These are phyloP conservation scores for Liposcelis brunnea DNA, from an alignment of 2,888 invertebrate genomes.

Conservation along the genomic window DNA sequence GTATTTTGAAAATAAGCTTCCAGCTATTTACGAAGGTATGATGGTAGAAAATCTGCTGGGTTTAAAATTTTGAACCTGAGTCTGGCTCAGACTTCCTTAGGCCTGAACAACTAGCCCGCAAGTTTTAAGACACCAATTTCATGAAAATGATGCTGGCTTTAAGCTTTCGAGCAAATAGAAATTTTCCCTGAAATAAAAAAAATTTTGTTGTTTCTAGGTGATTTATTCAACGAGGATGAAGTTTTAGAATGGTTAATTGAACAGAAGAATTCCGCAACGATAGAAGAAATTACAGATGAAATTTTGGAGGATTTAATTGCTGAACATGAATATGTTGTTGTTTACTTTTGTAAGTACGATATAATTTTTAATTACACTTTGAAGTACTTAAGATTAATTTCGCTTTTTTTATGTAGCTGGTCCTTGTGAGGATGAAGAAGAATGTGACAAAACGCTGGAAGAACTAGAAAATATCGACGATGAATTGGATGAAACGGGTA, in stretches of 20 bases:
- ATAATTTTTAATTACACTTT: neutral
- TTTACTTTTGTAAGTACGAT: constrained; percentile 61
- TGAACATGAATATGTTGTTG: constrained; percentile 86
- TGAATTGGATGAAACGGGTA: constrained; percentile 81
- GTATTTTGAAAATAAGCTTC: constrained; percentile 83
- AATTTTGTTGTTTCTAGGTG: constrained; percentile 30
- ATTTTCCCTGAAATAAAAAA: no score
- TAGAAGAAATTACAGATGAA: constrained; percentile 88
- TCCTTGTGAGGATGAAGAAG: constrained; percentile 71
- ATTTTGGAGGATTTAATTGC: constrained; percentile 69
- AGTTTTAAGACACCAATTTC: no score
- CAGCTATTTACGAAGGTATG: constrained; percentile 65
- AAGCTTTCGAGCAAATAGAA: no score
- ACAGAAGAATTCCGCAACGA: constrained; percentile 77
- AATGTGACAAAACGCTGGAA: constrained; percentile 68
- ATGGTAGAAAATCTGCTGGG: no score
- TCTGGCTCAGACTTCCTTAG: no score
- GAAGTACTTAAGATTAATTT: neutral
- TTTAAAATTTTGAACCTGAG: no score
- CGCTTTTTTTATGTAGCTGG: constrained; percentile 36
- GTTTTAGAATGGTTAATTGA: constrained; percentile 77
- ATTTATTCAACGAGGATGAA: constrained; percentile 80
- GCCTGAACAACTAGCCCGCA: no score
- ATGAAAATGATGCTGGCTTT: no score
- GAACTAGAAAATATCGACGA: constrained; percentile 86